These are phyloP conservation scores for Drosophila planitibia DNA, from an alignment of 2,888 invertebrate species.

Conservation along the genomic window DNA sequence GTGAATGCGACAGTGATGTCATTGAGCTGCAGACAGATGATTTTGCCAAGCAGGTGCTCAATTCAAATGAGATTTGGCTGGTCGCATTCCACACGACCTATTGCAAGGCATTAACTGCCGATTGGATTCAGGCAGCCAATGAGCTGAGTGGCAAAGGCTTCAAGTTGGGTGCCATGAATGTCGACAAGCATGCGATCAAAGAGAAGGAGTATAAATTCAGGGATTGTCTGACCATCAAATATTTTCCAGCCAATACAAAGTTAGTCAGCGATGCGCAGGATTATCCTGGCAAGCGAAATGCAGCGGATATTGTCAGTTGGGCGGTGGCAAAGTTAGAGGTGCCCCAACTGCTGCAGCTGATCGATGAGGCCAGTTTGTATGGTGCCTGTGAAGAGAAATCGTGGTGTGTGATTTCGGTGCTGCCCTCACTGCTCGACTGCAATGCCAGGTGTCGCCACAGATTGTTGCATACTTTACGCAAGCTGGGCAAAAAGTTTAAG, in stretches of 20 bases:
- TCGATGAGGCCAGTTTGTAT: not conserved
- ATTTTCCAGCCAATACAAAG: not conserved
- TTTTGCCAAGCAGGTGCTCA: conserved; percentile 8
- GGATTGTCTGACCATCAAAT: conserved; percentile 8
- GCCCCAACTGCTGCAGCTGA: not conserved
- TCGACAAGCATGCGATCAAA: not conserved
- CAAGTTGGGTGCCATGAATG: conserved; percentile 13
- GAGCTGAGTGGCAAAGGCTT: not conserved
- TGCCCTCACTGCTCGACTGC: conserved; percentile 12
- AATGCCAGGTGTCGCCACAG: conserved; percentile 8
- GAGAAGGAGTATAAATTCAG: not conserved
- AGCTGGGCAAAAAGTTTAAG: not conserved
- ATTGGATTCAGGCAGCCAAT: conserved; percentile 3
- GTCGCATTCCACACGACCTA: conserved; percentile 2
- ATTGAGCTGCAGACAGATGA: not conserved
- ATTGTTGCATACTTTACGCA: not conserved
- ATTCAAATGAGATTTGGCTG: conserved; percentile 11
- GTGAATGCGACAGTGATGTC: not conserved
- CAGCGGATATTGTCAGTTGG: not conserved
- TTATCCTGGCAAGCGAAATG: not conserved
- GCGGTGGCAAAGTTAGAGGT: not conserved
- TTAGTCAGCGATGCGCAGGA: not conserved
- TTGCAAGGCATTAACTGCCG: not conserved
- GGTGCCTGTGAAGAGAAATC: not conserved
- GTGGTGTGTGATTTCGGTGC: conserved; percentile 23